Percentiles rank a stretch among this genome's conserved stretches.
These are phyloP conservation scores for Anableps anableps DNA, from an alignment of 2,797 vertebrate genomes.

Conservation along the genomic window DNA sequence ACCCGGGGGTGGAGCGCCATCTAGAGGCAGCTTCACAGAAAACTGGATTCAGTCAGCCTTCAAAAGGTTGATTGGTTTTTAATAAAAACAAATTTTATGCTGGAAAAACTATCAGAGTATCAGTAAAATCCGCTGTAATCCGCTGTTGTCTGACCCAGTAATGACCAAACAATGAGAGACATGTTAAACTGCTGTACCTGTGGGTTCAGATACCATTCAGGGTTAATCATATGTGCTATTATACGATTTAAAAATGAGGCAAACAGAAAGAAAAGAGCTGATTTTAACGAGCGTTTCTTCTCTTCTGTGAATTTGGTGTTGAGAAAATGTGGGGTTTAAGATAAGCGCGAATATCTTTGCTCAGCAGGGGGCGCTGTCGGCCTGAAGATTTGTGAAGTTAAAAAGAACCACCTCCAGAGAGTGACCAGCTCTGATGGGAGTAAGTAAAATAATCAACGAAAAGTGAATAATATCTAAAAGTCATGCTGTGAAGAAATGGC, in stretches of 20 bases:
- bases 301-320: background rate
- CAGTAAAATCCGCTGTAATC: background rate
- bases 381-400: background rate
- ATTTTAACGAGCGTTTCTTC: background rate
- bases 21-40: constrained; percentile 2
- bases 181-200: too few species aligned
- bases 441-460: background rate
- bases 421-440: background rate
- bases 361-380: constrained; percentile 29
- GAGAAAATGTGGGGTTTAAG: background rate
- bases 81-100: background rate
- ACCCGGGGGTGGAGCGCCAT: background rate
- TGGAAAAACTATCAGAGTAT: background rate
- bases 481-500: background rate
- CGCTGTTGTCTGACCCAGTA: background rate
- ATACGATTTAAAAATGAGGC: background rate
- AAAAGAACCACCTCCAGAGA: background rate
- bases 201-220: background rate
- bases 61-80: too few species aligned
- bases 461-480: background rate
- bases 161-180: background rate
- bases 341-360: background rate
- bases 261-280: background rate
- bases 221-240: background rate
- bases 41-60: background rate